Evolutionary conservation across 2,113 vertebrate genomes (phyloP).

Genomic region (Fregetta grallaria): DNA sequence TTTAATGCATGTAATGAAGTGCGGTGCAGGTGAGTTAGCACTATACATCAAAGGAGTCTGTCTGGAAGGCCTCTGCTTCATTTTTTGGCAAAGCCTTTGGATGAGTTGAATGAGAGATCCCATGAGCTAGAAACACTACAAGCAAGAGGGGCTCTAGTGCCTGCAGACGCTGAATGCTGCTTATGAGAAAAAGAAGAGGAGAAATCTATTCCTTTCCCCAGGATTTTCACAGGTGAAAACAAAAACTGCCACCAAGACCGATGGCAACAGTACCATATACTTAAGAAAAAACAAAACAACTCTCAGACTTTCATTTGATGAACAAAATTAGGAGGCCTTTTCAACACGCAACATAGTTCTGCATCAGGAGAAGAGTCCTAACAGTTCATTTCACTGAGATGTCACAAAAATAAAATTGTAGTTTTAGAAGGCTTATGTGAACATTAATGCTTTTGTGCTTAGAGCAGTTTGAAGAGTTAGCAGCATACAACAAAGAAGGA

Average conservation of each 20-base stretch:
- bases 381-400: neutral
- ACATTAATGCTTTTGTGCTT: neutral
- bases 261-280: neutral
- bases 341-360: neutral
- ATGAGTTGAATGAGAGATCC: neutral
- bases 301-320: neutral
- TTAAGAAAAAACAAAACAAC: neutral
- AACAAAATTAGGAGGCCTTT: neutral
- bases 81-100: neutral
- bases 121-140: neutral
- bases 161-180: neutral
- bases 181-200: neutral
- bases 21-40: neutral
- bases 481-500: neutral
- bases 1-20: neutral
- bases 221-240: neutral
- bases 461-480: neutral
- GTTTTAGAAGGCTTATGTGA: neutral
- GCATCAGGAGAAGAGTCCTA: neutral
- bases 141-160: neutral
- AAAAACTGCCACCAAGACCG: neutral
- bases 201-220: neutral
- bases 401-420: neutral
- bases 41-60: neutral
- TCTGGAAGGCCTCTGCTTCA: neutral